phyloP scores from a whole-genome alignment of 2,888 invertebrate species.

The Phengaris arion region DNA sequence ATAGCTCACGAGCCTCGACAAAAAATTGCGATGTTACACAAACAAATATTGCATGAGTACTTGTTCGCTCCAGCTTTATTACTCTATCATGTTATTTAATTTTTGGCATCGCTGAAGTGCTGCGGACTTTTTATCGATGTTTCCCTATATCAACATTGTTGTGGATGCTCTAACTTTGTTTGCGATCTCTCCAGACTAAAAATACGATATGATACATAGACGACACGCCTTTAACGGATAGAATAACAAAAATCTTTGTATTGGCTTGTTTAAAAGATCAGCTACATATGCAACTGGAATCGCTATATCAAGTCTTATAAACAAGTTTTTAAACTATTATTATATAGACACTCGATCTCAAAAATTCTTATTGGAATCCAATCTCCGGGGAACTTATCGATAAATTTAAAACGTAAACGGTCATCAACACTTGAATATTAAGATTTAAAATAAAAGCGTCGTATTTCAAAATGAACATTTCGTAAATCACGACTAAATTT shows the following conservation, averaged over 20 bases:
- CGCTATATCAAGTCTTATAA: background rate
- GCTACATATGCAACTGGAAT: background rate
- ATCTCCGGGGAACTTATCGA: slow-evolving; percentile 4
- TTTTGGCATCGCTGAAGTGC: slow-evolving; percentile 42
- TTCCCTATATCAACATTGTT: slow-evolving; percentile 1
- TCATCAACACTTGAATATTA: slow-evolving; percentile 17
- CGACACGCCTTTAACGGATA: background rate
- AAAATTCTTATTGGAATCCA: slow-evolving; percentile 10
- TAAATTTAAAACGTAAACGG: slow-evolving; percentile 22
- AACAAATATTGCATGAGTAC: slow-evolving; percentile 63
- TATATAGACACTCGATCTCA: background rate
- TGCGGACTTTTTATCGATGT: slow-evolving; percentile 33
- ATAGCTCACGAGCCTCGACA: slow-evolving; percentile 68
- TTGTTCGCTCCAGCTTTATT: slow-evolving; percentile 54
- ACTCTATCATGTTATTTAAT: slow-evolving; percentile 53
- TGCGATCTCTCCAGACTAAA: background rate
- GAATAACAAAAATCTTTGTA: too few species aligned
- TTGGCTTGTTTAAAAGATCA: too few species aligned
- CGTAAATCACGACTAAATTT: slow-evolving; percentile 7
- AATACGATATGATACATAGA: background rate
- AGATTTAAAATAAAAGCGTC: slow-evolving; percentile 23
- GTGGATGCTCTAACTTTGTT: slow-evolving; percentile 6
- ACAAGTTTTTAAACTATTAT: background rate
- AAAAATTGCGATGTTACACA: slow-evolving; percentile 69
- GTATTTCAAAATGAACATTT: slow-evolving; percentile 16